A percentile compares a stretch with the other conserved stretches of the same genome.
Evolutionary conservation across 2,113 vertebrate species (phyloP).

Genomic region (Bufo gargarizans): DNA sequence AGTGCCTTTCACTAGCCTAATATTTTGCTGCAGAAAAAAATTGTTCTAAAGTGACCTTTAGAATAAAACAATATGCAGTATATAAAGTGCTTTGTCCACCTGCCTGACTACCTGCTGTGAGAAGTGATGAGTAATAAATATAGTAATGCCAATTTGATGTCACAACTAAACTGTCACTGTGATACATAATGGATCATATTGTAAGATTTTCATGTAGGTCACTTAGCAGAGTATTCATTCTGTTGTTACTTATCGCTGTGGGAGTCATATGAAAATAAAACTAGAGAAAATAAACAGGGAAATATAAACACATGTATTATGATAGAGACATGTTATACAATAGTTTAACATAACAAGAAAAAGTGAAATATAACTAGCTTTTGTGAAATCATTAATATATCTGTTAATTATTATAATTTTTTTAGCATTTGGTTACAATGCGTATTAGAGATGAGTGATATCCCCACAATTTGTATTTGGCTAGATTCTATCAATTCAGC

Average conservation of each 20-base stretch:
- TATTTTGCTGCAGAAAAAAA: slow-evolving; percentile 34
- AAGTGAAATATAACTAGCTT: neutral
- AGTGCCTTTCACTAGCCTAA: neutral
- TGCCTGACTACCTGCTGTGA: slow-evolving; percentile 47
- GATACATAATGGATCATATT: slow-evolving; percentile 50
- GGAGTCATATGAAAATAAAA: slow-evolving; percentile 43
- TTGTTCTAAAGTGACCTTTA: slow-evolving; percentile 56
- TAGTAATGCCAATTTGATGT: slow-evolving; percentile 61
- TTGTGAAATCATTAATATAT: too few species aligned
- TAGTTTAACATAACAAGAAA: neutral
- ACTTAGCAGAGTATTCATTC: slow-evolving; percentile 8
- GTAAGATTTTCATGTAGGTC: slow-evolving; percentile 37
- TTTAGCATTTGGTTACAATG: too few species aligned
- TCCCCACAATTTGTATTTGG: too few species aligned
- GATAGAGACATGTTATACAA: neutral
- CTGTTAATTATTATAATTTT: too few species aligned
- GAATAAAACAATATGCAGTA: slow-evolving; percentile 44
- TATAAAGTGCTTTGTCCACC: slow-evolving; percentile 59
- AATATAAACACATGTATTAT: slow-evolving; percentile 24
- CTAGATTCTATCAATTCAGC: too few species aligned
- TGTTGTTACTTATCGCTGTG: slow-evolving; percentile 60
- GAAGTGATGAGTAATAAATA: slow-evolving; percentile 62
- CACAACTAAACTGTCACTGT: slow-evolving; percentile 51
- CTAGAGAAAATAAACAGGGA: slow-evolving; percentile 3
- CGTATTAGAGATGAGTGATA: too few species aligned